These are phyloP conservation scores for Lamprologus speciosus DNA, from an alignment of 2,113 vertebrate species.

Conservation along the genomic window DNA sequence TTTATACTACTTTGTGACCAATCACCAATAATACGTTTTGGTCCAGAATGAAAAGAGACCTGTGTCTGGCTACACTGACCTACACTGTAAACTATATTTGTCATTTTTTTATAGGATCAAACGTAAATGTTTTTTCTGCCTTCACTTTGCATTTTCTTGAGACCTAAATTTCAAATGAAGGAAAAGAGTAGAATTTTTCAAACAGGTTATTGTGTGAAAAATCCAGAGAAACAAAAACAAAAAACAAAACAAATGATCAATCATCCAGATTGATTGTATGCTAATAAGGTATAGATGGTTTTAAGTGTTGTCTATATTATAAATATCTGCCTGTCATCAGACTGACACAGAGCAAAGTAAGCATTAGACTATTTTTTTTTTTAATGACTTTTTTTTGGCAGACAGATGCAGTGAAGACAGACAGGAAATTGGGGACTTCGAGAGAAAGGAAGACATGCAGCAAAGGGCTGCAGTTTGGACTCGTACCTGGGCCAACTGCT, in stretches of 20 bases:
- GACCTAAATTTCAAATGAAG: not conserved
- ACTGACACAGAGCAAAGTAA: not conserved
- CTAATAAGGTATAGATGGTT: not conserved
- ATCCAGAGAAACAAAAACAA: rapidly evolving
- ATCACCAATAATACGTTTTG: not conserved
- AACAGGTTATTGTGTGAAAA: not conserved
- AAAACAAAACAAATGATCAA: not conserved
- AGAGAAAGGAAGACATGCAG: not conserved
- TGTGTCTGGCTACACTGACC: not conserved
- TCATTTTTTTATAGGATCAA: not conserved
- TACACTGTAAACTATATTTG: not conserved
- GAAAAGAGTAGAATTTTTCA: not conserved
- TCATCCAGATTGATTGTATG: not conserved
- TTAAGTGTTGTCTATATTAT: not conserved
- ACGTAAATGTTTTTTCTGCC: not conserved
- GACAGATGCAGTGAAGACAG: not conserved
- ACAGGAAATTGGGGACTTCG: not conserved
- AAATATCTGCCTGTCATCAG: not conserved
- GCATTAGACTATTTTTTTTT: not conserved
- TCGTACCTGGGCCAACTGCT: not conserved
- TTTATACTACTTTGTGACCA: not conserved
- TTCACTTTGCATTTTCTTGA: not conserved
- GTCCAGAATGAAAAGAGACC: not conserved
- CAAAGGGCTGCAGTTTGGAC: not conserved
- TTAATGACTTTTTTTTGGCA: not conserved